phyloP scores from a whole-genome alignment of 2,888 invertebrate species.

The Hanleya hanleyi region DNA sequence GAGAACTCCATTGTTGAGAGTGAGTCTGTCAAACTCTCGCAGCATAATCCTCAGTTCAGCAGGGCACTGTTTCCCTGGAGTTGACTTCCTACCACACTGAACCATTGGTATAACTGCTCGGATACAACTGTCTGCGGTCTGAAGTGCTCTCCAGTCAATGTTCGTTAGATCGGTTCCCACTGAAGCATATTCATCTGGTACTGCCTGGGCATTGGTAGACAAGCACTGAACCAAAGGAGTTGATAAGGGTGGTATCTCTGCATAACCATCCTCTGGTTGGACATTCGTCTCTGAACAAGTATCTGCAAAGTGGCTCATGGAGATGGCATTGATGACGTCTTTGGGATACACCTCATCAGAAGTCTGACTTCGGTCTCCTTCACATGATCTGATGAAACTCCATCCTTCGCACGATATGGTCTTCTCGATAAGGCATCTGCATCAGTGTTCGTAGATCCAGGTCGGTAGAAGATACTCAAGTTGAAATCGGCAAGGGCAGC shows the following conservation, averaged over 20 bases:
- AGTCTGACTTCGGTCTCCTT: not conserved
- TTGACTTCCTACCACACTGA: not conserved
- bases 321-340: not conserved
- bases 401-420: not conserved
- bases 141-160: not conserved
- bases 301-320: not conserved
- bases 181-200: not conserved
- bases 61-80: not conserved
- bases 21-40: not conserved
- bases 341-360: not conserved
- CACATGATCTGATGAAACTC: not conserved
- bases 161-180: not conserved
- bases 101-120: not conserved
- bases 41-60: not conserved
- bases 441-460: conserved; percentile 10
- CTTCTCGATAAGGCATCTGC: conserved; percentile 4
- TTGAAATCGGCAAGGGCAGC: conserved; percentile 18
- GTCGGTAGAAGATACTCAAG: conserved; percentile 13
- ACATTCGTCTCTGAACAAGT: not conserved
- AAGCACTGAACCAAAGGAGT: not conserved
- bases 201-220: not conserved
- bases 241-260: not conserved
- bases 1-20: not conserved
- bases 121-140: not conserved
- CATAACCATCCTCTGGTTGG: not conserved